Base-by-base conservation (phyloP, 2,888 invertebrate genomes). In the Bombylius major region DNA sequence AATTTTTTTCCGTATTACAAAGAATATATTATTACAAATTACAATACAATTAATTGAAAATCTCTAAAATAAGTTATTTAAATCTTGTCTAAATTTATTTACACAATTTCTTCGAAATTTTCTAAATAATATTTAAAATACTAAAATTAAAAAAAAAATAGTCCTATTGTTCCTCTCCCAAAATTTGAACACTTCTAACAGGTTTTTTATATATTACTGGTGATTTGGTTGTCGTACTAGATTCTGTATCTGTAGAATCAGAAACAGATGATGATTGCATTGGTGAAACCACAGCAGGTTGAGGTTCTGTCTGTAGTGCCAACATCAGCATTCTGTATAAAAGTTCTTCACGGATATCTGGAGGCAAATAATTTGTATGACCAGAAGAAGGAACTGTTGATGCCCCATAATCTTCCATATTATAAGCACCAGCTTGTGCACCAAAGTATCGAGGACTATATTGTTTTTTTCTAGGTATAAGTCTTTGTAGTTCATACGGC, bases 271-370 rank as follows among this genome's bases (percentile, higher is more conserved):
- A 47, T 12, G 50, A n/a, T 12, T 54, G 39, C 44, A 65, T 59
- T 5, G 65, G 58, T 3, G 65, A 48, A 4, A 67, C 57, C 45
- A 59, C 50, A 4, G 55, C 42, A 14, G 60, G 47, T 50, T 82
- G 81, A 8, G 82, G 81, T 54, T 84, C 82, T 11, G 83, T 81
- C 67, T 83, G 83, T 61, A 87, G 83, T 0, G 86, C 86, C 57
- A 87, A 68, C 66, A 86, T 81, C 39, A 87, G 71, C 86, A 87
- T 86, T 65, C 84, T 79, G 64, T 86, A 68, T 9, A 87, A 70
- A 45, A 87, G 71, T 66, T 85, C 85, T 68, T 87, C 86, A 57
- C 86, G 75, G 23, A 87, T 81, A 56, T 85, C 83, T 0, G 83
- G 77, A 13, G 86, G 86, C 23, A 87, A 69, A 62, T 80, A 83